These are phyloP conservation scores for Catocala sponsa DNA, from an alignment of 2,888 invertebrate genomes.

Conservation along the genomic window DNA sequence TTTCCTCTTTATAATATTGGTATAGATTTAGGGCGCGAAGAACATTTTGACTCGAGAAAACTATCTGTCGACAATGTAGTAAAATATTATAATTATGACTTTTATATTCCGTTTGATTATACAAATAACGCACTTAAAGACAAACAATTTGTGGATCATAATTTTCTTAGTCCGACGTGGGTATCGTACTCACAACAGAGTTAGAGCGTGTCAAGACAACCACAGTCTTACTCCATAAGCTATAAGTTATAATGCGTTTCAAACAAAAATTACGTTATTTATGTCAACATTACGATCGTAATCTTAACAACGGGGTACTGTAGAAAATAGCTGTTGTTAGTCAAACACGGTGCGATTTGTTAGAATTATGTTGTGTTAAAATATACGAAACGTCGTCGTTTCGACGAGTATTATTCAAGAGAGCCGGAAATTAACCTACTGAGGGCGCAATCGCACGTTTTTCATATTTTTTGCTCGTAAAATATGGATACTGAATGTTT, in stretches of 20 bases:
- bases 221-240: too few species aligned
- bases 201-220: too few species aligned
- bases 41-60: too few species aligned
- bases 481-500: neutral
- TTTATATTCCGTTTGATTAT: too few species aligned
- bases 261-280: constrained; percentile 3
- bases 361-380: neutral
- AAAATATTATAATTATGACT: too few species aligned
- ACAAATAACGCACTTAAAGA: too few species aligned
- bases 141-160: too few species aligned
- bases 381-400: neutral
- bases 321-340: neutral
- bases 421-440: constrained; percentile 15
- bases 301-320: neutral
- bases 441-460: constrained; percentile 2
- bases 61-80: too few species aligned
- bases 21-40: too few species aligned
- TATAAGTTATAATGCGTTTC: neutral
- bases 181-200: too few species aligned
- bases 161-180: too few species aligned
- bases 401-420: neutral
- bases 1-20: too few species aligned
- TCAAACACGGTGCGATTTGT: constrained; percentile 3
- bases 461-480: neutral
- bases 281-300: constrained; percentile 1